Conservation (phyloP, 2,888 invertebrate species). For the Lampropteryx suffumata region DNA sequence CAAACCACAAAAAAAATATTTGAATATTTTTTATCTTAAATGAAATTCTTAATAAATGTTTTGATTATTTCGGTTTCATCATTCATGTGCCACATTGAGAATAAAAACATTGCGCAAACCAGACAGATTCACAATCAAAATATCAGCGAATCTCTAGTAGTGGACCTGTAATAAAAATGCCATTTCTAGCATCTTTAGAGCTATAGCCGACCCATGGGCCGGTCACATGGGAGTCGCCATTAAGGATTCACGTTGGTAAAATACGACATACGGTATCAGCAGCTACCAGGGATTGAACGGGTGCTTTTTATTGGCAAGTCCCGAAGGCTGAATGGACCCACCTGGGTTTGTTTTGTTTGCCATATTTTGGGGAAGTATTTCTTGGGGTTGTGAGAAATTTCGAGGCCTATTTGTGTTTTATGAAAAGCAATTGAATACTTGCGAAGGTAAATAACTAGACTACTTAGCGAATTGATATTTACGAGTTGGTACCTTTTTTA, state of each 20-base stretch:
- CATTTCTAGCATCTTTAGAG: conserved; percentile 4
- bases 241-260: conserved; percentile 60
- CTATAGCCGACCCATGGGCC: conserved; percentile 21
- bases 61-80: too few relatives aligned
- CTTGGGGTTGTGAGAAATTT: conserved; percentile 14
- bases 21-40: too few relatives aligned
- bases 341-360: conserved; percentile 46
- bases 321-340: conserved; percentile 41
- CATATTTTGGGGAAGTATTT: conserved; percentile 24
- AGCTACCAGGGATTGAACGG: conserved; percentile 65
- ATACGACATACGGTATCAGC: conserved; percentile 61
- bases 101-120: too few relatives aligned
- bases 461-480: background rate
- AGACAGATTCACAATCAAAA: too few relatives aligned
- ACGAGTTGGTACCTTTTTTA: too few relatives aligned
- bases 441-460: background rate
- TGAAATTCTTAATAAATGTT: too few relatives aligned
- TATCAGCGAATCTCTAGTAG: too few relatives aligned
- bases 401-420: conserved; percentile 15
- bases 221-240: conserved; percentile 60
- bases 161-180: background rate
- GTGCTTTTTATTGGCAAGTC: conserved; percentile 59
- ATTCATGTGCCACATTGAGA: too few relatives aligned
- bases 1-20: too few relatives aligned
- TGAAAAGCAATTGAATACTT: conserved; percentile 10